Percentiles rank a stretch among this genome's conserved stretches.
Evolutionary conservation across 2,113 vertebrate species (phyloP).

Genomic region (Reinhardtius hippoglossoides): DNA sequence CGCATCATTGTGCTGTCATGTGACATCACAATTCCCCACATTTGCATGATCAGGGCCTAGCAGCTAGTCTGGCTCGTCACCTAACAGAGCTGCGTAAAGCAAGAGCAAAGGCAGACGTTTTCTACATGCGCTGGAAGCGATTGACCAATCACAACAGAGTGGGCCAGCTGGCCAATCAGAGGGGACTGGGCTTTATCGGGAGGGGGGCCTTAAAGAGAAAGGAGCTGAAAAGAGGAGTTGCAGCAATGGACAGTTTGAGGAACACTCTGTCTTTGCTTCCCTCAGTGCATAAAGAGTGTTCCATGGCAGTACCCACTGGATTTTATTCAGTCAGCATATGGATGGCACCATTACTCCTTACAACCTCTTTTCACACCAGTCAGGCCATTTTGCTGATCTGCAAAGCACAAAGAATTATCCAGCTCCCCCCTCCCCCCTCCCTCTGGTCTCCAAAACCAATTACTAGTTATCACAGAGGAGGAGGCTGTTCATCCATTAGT

Average conservation of each 20-base stretch:
- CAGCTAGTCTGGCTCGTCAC: too few relatives aligned
- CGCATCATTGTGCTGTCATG: too few relatives aligned
- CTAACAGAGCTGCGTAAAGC: too few relatives aligned
- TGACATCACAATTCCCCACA: too few relatives aligned
- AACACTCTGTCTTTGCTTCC: neutral
- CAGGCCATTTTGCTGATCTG: conserved; percentile 62
- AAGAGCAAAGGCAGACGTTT: too few relatives aligned
- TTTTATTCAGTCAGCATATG: conserved; percentile 68
- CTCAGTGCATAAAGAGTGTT: conserved; percentile 45
- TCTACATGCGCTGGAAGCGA: too few relatives aligned
- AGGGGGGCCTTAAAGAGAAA: neutral
- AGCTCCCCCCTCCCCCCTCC: neutral
- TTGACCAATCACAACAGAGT: too few relatives aligned
- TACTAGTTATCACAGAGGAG: conserved; percentile 70
- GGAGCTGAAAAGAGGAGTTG: too few relatives aligned
- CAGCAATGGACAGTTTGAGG: too few relatives aligned
- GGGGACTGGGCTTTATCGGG: too few relatives aligned
- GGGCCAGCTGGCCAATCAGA: too few relatives aligned
- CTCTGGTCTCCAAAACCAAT: conserved; percentile 54
- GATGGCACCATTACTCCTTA: conserved; percentile 74
- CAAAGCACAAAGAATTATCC: conserved; percentile 47
- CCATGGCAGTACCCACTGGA: conserved; percentile 42
- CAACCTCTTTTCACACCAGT: conserved; percentile 56
- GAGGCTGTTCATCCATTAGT: conserved; percentile 65
- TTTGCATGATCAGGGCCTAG: too few relatives aligned